Percentiles rank a stretch among this genome's conserved stretches.
phyloP scores from a whole-genome alignment of 2,888 invertebrate genomes.

The Corbicula japonica region DNA sequence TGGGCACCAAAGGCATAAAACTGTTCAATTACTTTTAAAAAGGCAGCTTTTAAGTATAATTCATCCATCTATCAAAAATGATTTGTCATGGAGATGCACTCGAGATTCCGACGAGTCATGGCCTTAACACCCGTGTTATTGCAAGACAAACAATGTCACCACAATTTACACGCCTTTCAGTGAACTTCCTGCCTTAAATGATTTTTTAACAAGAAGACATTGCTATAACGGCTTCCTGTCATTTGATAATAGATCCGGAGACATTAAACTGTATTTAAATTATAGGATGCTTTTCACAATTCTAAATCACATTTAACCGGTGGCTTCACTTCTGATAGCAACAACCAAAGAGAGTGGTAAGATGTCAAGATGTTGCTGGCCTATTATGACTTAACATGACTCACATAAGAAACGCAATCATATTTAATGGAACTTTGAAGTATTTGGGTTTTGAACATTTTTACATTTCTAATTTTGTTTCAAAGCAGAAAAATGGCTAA shows the following conservation, averaged over 20 bases:
- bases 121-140: conserved; percentile 24
- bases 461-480: no score
- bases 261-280: conserved; percentile 22
- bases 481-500: no score
- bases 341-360: conserved; percentile 1
- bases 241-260: conserved; percentile 5
- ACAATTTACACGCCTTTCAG: conserved; percentile 21
- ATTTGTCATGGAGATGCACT: no score
- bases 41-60: no score
- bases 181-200: conserved; percentile 21
- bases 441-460: no score
- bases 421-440: no score
- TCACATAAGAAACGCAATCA: neutral
- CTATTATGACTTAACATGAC: neutral
- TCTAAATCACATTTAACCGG: conserved; percentile 27
- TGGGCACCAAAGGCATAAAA: no score
- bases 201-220: conserved; percentile 10
- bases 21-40: no score
- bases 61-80: no score
- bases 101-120: no score
- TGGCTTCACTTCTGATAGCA: conserved; percentile 25
- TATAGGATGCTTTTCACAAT: neutral
- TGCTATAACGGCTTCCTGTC: neutral
- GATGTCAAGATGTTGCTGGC: no score
- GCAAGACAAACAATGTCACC: conserved; percentile 23